A percentile compares a stretch with the other conserved stretches of the same genome.
phyloP scores from a whole-genome alignment of 2,113 vertebrate genomes.

The Chloropsis cyanopogon region DNA sequence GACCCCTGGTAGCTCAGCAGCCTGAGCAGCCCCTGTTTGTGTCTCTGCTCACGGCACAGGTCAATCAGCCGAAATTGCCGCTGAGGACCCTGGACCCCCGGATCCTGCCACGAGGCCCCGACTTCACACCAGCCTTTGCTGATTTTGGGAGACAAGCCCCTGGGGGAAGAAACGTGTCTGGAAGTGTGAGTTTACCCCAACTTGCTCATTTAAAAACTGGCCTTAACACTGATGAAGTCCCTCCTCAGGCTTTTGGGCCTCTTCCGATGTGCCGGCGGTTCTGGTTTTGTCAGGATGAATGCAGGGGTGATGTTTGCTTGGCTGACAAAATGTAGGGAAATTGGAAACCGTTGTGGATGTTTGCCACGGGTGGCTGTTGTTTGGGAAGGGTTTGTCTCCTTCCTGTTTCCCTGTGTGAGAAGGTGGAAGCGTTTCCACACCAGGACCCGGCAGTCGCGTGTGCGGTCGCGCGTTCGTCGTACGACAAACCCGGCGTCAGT shows the following conservation, averaged over 20 bases:
- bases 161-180: constrained; percentile 84
- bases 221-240: neutral
- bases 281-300: neutral
- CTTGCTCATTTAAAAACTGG: constrained; percentile 12
- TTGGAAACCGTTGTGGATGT: neutral
- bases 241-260: neutral
- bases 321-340: neutral
- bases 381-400: neutral
- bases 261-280: neutral
- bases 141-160: constrained; percentile 90
- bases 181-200: constrained; percentile 77
- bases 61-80: constrained; percentile 90
- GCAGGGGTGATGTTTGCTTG: neutral
- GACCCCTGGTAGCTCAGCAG: neutral
- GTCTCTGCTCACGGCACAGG: constrained; percentile 71
- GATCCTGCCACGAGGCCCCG: constrained; percentile 89
- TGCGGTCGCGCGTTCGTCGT: rapidly evolving
- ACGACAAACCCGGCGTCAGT: rapidly evolving
- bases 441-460: neutral
- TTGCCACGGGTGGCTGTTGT: constrained; percentile 11
- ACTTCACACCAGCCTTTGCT: constrained; percentile 96
- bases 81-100: constrained; percentile 85
- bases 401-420: neutral
- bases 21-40: neutral
- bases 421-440: neutral